These are phyloP conservation scores for Ophioninae sp. DNA, from an alignment of 2,888 invertebrate species.

Conservation along the genomic window DNA sequence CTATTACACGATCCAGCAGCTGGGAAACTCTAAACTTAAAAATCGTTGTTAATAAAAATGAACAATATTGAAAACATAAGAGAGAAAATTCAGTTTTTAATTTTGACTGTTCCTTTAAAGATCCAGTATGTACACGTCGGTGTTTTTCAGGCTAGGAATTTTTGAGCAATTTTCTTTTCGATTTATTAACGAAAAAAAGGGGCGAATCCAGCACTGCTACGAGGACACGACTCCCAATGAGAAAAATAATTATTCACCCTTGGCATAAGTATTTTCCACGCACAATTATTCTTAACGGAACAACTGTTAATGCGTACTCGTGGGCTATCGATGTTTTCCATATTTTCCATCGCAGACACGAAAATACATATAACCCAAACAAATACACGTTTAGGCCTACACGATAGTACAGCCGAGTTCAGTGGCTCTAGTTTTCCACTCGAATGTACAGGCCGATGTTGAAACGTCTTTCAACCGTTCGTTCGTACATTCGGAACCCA, in stretches of 20 bases:
- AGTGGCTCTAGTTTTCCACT: constrained; percentile 43
- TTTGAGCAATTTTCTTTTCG: too few relatives aligned
- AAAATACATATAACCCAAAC: not conserved
- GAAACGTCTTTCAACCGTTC: not conserved
- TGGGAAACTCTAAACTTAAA: too few relatives aligned
- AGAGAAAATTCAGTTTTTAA: too few relatives aligned
- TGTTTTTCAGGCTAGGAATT: too few relatives aligned
- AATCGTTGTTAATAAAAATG: too few relatives aligned
- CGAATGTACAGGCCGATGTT: constrained; percentile 7
- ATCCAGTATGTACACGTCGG: too few relatives aligned
- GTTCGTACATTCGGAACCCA: too few relatives aligned
- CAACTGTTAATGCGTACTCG: constrained; percentile 40
- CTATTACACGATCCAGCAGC: too few relatives aligned
- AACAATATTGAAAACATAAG: too few relatives aligned
- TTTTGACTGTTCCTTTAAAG: too few relatives aligned
- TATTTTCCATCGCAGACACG: constrained; percentile 22
- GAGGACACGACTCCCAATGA: constrained; percentile 31
- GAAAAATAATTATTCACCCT: constrained; percentile 13
- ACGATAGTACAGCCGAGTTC: constrained; percentile 19
- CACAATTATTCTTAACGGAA: constrained; percentile 40
- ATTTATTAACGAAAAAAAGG: not conserved
- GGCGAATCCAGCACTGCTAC: constrained; percentile 10
- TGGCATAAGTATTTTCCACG: constrained; percentile 44
- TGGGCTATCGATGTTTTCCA: constrained; percentile 55
- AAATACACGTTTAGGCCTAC: constrained; percentile 37